phyloP scores from a whole-genome alignment of 2,113 vertebrate species.

The Bungarus multicinctus region DNA sequence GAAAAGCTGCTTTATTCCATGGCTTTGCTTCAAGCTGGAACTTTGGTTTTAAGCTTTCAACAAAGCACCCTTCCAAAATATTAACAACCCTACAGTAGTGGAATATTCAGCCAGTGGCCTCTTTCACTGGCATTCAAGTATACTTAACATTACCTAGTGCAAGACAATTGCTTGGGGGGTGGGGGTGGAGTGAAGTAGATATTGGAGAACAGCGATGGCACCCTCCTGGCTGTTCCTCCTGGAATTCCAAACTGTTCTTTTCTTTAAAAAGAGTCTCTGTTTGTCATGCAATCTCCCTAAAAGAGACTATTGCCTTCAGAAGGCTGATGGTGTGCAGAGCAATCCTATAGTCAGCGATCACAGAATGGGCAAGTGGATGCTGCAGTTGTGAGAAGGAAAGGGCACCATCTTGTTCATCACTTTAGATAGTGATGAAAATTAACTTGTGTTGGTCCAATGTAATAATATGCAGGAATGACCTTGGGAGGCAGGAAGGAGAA shows the following conservation, averaged over 20 bases:
- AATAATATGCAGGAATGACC: not conserved
- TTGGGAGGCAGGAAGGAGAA: not conserved
- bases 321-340: not conserved
- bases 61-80: not conserved
- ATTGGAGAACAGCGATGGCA: not conserved
- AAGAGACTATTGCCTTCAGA: not conserved
- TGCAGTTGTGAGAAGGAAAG: not conserved
- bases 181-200: not conserved
- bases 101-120: not conserved
- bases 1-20: not conserved
- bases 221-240: not conserved
- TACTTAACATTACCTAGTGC: not conserved
- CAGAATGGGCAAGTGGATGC: not conserved
- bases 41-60: not conserved
- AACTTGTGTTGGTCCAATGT: not conserved
- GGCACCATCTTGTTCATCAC: not conserved
- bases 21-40: not conserved
- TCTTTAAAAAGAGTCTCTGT: not conserved
- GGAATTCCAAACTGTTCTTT: not conserved
- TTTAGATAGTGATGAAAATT: not conserved
- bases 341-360: not conserved
- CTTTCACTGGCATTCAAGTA: not conserved
- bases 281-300: not conserved
- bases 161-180: not conserved
- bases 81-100: not conserved